Evolutionary conservation across 2,888 invertebrate genomes (phyloP).

Genomic region (Strigamia transsilvanica): DNA sequence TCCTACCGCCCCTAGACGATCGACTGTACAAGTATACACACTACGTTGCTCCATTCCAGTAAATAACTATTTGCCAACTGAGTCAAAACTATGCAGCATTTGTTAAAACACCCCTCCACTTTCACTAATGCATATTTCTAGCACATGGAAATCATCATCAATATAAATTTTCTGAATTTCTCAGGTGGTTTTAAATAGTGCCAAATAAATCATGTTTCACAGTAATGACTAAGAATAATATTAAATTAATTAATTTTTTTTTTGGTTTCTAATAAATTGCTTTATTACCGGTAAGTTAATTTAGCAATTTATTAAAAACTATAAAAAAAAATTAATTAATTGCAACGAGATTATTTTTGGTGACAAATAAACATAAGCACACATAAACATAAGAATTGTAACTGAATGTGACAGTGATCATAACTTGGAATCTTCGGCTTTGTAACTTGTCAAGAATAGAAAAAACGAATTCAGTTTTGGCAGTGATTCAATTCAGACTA

Average conservation of each 20-base stretch:
- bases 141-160: slow-evolving; percentile 1
- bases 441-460: slow-evolving; percentile 19
- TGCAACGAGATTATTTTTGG: background rate
- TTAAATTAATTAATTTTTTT: no score
- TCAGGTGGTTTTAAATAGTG: background rate
- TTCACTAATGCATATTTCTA: background rate
- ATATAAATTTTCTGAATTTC: background rate
- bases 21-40: background rate
- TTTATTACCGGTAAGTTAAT: no score
- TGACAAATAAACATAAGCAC: background rate
- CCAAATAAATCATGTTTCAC: background rate
- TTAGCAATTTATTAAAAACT: no score
- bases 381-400: background rate
- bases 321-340: background rate
- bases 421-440: background rate
- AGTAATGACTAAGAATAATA: no score
- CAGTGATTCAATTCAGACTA: background rate
- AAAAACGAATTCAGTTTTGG: background rate
- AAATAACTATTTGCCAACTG: slow-evolving; percentile 5
- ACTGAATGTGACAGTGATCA: background rate
- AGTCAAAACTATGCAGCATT: background rate
- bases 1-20: slow-evolving; percentile 32
- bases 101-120: background rate
- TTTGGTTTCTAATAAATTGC: no score
- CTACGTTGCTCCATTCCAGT: background rate